Evolutionary conservation across 2,797 vertebrate species (phyloP), one percentile per base, ranked within the genome.

Genomic region (Apodemus agrarius): DNA sequence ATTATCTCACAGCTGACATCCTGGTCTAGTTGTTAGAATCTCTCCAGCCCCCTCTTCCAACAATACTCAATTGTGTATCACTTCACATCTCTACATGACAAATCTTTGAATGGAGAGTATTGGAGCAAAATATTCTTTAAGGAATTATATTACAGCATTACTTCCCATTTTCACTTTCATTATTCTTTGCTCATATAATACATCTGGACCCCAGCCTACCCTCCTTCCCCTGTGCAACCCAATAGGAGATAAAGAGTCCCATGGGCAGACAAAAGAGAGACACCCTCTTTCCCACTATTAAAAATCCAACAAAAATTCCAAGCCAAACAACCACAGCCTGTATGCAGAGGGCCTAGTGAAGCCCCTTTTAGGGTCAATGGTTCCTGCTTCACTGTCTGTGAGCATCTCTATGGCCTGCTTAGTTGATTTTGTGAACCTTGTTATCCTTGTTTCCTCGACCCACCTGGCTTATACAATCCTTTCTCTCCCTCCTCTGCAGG

Each of bases 291-390:
- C 59, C 59, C 14, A 69, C 65, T 69, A 14, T 17, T 69, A 69
- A 3, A 34, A n/a, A 5, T 69, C 67, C 34, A 72, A 19, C 16
- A 72, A 72, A 72, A 72, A n/a, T 17, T 6, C 67, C 67, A 72
- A 72, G 34, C 6, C 19, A n/a, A 69, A n/a, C 14, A 69, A 17
- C 34, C 34, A 17, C 34, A 17, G 34, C 34, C 7, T 17, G 67
- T 69, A n/a, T 16, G 65, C 12, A 34, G 29, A 31, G 4, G 13
- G 67, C 34, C 34, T 69, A n/a, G 67, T 69, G 34, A 72, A 72
- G 34, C 19, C 34, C 16, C 1, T 8, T n/a, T 6, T 2, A 72
- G 29, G 11, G 2, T 31, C 67, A 0, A 3, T n/a, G 67, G 16
- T 72, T 72, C 34, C 34, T 8, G 7, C 2, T 37, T 72, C 6